Percentiles rank a stretch among this genome's conserved stretches.
These are phyloP conservation scores for Shargacucullia verbasci DNA, from an alignment of 2,888 invertebrate species.

Conservation along the genomic window DNA sequence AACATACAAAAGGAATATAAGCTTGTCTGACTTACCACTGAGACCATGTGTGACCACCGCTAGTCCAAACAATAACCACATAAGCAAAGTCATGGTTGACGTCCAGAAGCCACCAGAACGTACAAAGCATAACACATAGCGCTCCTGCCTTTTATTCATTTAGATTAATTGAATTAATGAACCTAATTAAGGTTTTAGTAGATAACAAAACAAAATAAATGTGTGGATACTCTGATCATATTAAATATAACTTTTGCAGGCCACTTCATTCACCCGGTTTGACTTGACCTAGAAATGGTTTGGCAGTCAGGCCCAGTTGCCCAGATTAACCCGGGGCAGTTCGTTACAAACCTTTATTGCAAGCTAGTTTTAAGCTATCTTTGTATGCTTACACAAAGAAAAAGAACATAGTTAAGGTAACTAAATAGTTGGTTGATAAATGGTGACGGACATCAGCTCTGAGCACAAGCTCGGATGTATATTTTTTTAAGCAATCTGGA, in stretches of 20 bases:
- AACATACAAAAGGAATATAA: background rate
- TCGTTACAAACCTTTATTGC: too few relatives aligned
- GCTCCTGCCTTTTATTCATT: conserved; percentile 23
- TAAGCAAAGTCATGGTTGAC: conserved; percentile 37
- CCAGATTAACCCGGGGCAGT: too few relatives aligned
- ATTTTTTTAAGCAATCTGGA: too few relatives aligned
- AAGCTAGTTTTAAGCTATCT: too few relatives aligned
- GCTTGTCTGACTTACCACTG: conserved; percentile 38
- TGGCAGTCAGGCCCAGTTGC: too few relatives aligned
- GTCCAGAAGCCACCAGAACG: conserved; percentile 9
- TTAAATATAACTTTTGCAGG: background rate
- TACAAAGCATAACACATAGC: conserved; percentile 4
- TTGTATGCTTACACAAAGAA: too few relatives aligned
- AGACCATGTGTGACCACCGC: conserved; percentile 33
- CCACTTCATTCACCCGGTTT: too few relatives aligned
- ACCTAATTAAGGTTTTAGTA: conserved; percentile 21
- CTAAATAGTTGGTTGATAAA: too few relatives aligned
- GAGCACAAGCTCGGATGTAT: too few relatives aligned
- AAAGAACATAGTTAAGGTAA: too few relatives aligned
- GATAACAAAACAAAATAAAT: conserved; percentile 16
- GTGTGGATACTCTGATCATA: conserved; percentile 10
- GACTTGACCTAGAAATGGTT: too few relatives aligned
- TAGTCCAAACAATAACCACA: conserved; percentile 51
- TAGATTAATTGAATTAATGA: conserved; percentile 26
- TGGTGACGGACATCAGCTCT: too few relatives aligned